Evolutionary conservation across 2,797 vertebrate species (phyloP).

Genomic region (Oophaga sylvatica): DNA sequence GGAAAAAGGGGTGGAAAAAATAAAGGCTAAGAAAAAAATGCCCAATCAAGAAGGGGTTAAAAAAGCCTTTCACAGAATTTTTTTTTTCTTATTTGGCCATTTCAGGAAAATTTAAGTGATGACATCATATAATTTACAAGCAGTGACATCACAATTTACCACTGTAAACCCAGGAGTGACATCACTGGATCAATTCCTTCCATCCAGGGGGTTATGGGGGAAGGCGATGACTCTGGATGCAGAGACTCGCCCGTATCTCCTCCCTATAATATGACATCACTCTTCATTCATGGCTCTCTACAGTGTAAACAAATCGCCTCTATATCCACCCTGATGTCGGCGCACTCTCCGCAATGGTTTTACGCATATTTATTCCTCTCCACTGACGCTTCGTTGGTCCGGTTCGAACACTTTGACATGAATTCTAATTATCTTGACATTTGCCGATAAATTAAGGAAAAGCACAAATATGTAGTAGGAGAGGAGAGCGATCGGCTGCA

Average conservation of each 20-base stretch:
- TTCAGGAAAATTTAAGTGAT: too few relatives aligned
- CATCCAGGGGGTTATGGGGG: not conserved
- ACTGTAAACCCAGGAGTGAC: not conserved
- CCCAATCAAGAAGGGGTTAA: too few relatives aligned
- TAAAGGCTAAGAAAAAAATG: too few relatives aligned
- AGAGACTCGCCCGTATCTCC: not conserved
- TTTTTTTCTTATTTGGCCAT: too few relatives aligned
- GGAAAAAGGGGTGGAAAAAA: too few relatives aligned
- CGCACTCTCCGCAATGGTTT: not conserved
- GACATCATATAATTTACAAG: too few relatives aligned
- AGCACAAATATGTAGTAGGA: not conserved
- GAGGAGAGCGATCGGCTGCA: not conserved
- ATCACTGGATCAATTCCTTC: not conserved
- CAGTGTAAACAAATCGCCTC: not conserved
- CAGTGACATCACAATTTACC: too few relatives aligned
- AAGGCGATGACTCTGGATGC: not conserved
- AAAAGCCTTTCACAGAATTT: too few relatives aligned
- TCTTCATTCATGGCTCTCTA: conserved; percentile 43
- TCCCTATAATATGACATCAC: conserved; percentile 49
- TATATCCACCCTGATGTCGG: not conserved
- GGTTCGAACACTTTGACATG: conserved; percentile 6
- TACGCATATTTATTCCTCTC: conserved; percentile 19
- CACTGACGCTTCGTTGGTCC: not conserved
- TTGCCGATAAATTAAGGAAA: conserved; percentile 13
- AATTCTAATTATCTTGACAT: conserved; percentile 35